Evolutionary conservation across 2,888 invertebrate species (phyloP).

Genomic region (Phoenoteleia sp.): DNA sequence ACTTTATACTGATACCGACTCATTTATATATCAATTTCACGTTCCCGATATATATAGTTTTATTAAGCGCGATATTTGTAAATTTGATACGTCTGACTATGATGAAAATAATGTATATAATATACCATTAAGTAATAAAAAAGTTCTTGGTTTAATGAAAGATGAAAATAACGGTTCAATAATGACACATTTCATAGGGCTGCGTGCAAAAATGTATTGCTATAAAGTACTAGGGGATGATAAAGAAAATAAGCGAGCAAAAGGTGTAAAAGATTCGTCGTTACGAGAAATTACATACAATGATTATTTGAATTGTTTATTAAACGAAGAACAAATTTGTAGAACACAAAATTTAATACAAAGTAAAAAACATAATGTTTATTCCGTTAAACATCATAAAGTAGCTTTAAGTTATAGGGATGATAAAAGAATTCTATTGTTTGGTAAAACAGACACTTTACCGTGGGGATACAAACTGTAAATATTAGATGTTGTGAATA

Average conservation of each 20-base stretch:
- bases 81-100: slow-evolving; percentile 79
- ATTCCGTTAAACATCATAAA: not conserved
- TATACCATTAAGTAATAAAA: slow-evolving; percentile 74
- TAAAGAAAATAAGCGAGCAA: not conserved
- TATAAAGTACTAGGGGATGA: not conserved
- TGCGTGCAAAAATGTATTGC: not conserved
- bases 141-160: slow-evolving; percentile 46
- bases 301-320: not conserved
- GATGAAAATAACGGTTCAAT: not conserved
- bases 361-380: not conserved
- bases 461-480: not conserved
- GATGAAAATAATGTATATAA: no score
- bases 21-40: no score
- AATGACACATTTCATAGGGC: not conserved
- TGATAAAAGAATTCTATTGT: not conserved
- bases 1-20: slow-evolving; percentile 80
- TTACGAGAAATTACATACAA: not conserved
- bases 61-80: slow-evolving; percentile 71
- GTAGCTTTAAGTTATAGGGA: not conserved
- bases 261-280: not conserved
- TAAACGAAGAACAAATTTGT: not conserved
- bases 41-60: slow-evolving; percentile 82
- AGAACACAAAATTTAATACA: not conserved
- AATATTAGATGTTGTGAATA: no score
- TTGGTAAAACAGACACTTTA: not conserved